These are phyloP conservation scores for Dysmachus trigonus DNA, from an alignment of 2,888 invertebrate genomes.

Conservation along the genomic window DNA sequence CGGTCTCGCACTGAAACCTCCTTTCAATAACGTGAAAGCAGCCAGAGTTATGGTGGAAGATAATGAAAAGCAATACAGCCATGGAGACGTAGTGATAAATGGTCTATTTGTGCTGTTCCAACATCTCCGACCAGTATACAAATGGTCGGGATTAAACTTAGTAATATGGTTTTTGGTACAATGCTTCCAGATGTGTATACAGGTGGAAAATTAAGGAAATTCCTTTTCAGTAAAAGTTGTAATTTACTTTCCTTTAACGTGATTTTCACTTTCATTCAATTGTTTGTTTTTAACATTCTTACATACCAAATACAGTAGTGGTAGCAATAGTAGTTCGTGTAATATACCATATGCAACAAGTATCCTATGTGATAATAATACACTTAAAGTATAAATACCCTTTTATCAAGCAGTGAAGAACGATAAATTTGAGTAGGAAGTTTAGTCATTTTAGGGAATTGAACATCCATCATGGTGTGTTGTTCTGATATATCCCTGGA, in stretches of 20 bases:
- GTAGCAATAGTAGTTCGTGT: too few relatives aligned
- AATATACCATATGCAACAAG: too few relatives aligned
- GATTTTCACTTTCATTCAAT: not conserved
- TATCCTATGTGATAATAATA: too few relatives aligned
- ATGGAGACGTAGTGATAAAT: not conserved
- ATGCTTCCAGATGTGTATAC: not conserved
- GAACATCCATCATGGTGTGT: too few relatives aligned
- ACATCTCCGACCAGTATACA: not conserved
- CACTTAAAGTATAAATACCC: too few relatives aligned
- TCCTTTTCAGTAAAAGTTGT: not conserved
- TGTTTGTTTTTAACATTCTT: too few relatives aligned
- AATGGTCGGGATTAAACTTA: not conserved
- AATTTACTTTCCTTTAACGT: not conserved
- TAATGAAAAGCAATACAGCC: slow-evolving; percentile 8
- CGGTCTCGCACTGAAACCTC: not conserved
- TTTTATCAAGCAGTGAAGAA: too few relatives aligned
- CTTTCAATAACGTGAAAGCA: slow-evolving; percentile 18
- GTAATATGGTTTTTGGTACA: not conserved
- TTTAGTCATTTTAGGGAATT: too few relatives aligned
- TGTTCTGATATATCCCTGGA: too few relatives aligned
- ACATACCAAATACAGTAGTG: too few relatives aligned
- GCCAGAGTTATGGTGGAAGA: not conserved
- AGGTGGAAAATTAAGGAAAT: not conserved
- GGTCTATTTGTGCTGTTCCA: not conserved
- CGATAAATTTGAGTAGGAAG: too few relatives aligned